phyloP scores from a whole-genome alignment of 2,113 vertebrate species.

The Morphnarchus princeps region DNA sequence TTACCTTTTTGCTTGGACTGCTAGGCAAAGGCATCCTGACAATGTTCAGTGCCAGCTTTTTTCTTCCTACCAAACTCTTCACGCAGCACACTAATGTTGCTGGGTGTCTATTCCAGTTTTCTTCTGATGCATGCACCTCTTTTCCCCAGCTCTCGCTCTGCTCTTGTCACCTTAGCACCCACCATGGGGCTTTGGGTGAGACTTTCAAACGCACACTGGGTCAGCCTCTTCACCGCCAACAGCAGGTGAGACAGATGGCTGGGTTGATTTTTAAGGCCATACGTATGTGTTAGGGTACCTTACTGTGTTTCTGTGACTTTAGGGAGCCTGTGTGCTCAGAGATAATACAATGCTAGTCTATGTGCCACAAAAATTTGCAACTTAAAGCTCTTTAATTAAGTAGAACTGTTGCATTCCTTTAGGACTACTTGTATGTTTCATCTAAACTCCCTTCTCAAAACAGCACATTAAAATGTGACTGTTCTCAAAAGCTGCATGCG shows the following conservation, averaged over 20 bases:
- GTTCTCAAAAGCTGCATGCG: not conserved
- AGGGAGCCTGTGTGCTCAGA: not conserved
- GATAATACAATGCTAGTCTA: not conserved
- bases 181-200: not conserved
- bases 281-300: not conserved
- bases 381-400: not conserved
- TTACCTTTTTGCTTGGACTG: not conserved
- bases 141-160: not conserved
- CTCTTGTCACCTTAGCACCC: not conserved
- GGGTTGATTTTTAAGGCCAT: not conserved
- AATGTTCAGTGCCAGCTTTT: not conserved
- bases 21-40: not conserved
- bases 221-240: not conserved
- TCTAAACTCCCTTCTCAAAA: not conserved
- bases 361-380: not conserved
- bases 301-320: not conserved
- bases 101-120: not conserved
- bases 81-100: not conserved
- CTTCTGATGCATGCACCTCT: not conserved
- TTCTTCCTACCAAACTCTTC: not conserved
- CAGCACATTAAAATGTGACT: not conserved
- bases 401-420: not conserved
- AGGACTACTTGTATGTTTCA: not conserved
- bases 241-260: not conserved
- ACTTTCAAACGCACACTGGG: not conserved